Conservation (phyloP, 92 coral and sea anemone genomes). For the Paragorgia papillata region DNA sequence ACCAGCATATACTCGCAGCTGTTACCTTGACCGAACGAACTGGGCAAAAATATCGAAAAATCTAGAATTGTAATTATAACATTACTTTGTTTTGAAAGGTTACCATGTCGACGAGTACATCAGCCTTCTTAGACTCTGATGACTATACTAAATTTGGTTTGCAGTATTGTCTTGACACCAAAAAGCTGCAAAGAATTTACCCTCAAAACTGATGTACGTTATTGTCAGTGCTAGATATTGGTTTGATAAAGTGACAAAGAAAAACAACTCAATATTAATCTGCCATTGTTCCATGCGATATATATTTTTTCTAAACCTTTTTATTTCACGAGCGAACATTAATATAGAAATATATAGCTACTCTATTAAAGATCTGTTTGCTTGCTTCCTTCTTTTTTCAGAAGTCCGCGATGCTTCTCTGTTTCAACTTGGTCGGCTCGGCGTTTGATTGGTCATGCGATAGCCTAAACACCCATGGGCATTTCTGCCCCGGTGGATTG, state of each 20-base stretch:
- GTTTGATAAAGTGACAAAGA: slow-evolving; percentile 3
- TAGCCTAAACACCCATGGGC: slow-evolving; percentile 15
- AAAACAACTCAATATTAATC: slow-evolving; percentile 32
- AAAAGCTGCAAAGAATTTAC: slow-evolving; percentile 8
- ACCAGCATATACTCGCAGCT: no score
- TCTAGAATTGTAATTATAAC: no score
- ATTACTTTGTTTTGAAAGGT: no score
- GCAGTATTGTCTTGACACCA: slow-evolving; percentile 7
- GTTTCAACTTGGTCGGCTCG: not conserved
- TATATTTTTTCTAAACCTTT: slow-evolving; percentile 8
- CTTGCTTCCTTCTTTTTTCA: not conserved
- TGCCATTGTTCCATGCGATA: slow-evolving; percentile 1
- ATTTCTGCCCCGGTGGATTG: not conserved
- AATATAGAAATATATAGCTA: not conserved
- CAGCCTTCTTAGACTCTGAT: no score
- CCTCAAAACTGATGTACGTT: not conserved
- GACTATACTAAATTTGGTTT: not conserved
- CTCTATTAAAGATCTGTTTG: not conserved
- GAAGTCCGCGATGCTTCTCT: not conserved
- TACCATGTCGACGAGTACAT: no score
- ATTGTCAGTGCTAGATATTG: slow-evolving; percentile 15
- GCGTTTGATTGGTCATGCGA: slow-evolving; percentile 14
- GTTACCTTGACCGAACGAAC: no score
- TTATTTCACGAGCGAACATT: no score
- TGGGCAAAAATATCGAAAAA: no score